Conservation (phyloP, 92 coral and sea anemone genomes). For the Pocillopora meandrina region DNA sequence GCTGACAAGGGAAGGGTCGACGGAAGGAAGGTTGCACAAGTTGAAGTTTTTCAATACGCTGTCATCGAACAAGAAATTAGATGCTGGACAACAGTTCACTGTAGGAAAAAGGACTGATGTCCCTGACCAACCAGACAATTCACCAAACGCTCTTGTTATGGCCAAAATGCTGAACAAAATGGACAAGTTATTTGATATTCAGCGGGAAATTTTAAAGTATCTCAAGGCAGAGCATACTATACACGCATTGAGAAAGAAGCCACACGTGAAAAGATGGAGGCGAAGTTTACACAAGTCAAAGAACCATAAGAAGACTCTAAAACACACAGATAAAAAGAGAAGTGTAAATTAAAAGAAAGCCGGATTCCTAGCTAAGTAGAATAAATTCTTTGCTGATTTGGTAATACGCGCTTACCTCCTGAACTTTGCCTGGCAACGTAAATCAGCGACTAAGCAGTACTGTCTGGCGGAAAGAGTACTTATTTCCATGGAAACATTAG, state of each 20-base stretch:
- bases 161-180: slow-evolving; percentile 55
- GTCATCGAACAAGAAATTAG: slow-evolving; percentile 22
- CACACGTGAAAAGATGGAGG: slow-evolving; percentile 13
- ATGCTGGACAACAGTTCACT: slow-evolving; percentile 17
- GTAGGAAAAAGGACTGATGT: slow-evolving; percentile 25
- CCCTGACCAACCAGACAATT: slow-evolving; percentile 3
- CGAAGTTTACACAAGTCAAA: slow-evolving; percentile 40
- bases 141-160: slow-evolving; percentile 27
- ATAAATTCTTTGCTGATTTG: too few relatives aligned
- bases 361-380: too few relatives aligned
- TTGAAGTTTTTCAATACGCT: slow-evolving; percentile 29
- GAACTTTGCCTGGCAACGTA: too few relatives aligned
- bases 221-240: slow-evolving; percentile 54
- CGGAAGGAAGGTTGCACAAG: neutral
- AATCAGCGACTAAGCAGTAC: too few relatives aligned
- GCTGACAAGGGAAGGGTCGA: neutral
- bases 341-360: neutral
- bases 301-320: slow-evolving; percentile 24
- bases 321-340: neutral
- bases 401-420: too few relatives aligned
- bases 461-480: too few relatives aligned
- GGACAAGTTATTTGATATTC: slow-evolving; percentile 72
- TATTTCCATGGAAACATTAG: too few relatives aligned
- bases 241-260: slow-evolving; percentile 11
- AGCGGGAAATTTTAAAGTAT: slow-evolving; percentile 61